Conservation (phyloP, 1,140 invertebrate genomes). For the Apis laboriosa region DNA sequence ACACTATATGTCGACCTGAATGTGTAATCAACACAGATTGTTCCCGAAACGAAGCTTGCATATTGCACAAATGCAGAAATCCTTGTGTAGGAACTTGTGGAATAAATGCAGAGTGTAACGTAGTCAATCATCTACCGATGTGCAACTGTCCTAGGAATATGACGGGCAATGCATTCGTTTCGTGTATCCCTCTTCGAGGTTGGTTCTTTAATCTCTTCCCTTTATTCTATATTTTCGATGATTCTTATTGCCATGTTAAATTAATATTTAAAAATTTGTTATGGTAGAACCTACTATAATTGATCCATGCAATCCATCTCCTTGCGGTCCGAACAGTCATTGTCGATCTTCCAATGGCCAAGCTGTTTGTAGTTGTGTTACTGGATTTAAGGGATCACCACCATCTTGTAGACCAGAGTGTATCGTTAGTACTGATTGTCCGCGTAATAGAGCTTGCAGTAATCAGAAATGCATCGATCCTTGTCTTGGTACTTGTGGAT, state of each 20-base stretch:
- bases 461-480: slow-evolving; percentile 88
- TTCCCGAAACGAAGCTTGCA: slow-evolving; percentile 86
- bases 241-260: too few relatives aligned
- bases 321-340: slow-evolving; percentile 85
- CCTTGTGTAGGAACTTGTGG: slow-evolving; percentile 88
- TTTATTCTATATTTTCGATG: too few relatives aligned
- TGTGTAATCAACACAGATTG: slow-evolving; percentile 89
- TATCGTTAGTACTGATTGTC: slow-evolving; percentile 85
- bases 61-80: slow-evolving; percentile 86
- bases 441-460: slow-evolving; percentile 84
- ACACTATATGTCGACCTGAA: slow-evolving; percentile 84
- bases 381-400: slow-evolving; percentile 85
- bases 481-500: slow-evolving; percentile 87
- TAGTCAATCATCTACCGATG: slow-evolving; percentile 88
- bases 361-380: slow-evolving; percentile 86
- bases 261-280: slow-evolving; percentile 1
- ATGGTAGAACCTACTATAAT: slow-evolving; percentile 65
- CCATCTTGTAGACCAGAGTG: slow-evolving; percentile 87
- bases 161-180: slow-evolving; percentile 86
- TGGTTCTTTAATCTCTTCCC: slow-evolving; percentile 48
- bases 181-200: slow-evolving; percentile 80
- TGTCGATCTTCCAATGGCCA: slow-evolving; percentile 84
- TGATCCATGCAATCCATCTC: slow-evolving; percentile 84
- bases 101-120: slow-evolving; percentile 86
- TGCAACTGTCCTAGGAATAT: slow-evolving; percentile 86